Evolutionary conservation across 30 jellyfish, hydroid and myxozoan genomes (phyloP).

Genomic region (Aurelia sp.): DNA sequence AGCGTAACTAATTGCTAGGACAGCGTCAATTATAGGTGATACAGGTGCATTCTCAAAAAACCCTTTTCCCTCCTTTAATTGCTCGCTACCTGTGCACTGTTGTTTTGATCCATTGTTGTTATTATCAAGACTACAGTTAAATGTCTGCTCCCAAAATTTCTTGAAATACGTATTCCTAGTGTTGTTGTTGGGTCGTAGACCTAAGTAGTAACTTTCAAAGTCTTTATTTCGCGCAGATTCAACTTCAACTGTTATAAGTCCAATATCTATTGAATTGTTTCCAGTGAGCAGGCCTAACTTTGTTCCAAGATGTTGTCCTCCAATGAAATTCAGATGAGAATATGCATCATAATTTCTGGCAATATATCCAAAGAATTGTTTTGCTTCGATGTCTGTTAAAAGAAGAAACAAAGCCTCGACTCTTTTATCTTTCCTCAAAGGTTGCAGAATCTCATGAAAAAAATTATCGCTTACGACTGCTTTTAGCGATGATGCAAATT

Average conservation of each 20-base stretch:
- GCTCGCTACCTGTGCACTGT: constrained; percentile 13
- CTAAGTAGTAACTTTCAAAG: constrained; percentile 56
- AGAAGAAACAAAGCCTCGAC: constrained; percentile 70
- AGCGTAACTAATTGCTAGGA: constrained; percentile 12
- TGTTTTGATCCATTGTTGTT: neutral
- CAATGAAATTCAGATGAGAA: constrained; percentile 41
- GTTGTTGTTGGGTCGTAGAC: constrained; percentile 61
- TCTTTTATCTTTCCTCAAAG: constrained; percentile 25
- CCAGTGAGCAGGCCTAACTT: constrained; percentile 44
- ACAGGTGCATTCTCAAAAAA: constrained; percentile 73
- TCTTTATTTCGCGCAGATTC: constrained; percentile 22
- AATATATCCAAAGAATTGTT: constrained; percentile 39
- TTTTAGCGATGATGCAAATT: constrained; percentile 20
- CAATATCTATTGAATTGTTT: constrained; percentile 29
- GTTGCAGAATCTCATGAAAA: constrained; percentile 20
- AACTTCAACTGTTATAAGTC: constrained; percentile 64
- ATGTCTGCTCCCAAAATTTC: constrained; percentile 70
- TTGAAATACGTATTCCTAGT: constrained; percentile 60
- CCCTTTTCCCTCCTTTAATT: constrained; percentile 34
- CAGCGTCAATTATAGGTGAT: constrained; percentile 75
- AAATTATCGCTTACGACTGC: neutral
- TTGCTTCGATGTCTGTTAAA: constrained; percentile 48
- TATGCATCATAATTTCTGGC: constrained; percentile 14
- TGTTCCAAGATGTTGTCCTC: constrained; percentile 65
- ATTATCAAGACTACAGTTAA: constrained; percentile 54